phyloP scores from a whole-genome alignment of 2,888 invertebrate species.

The Tanypteryx hageni region DNA sequence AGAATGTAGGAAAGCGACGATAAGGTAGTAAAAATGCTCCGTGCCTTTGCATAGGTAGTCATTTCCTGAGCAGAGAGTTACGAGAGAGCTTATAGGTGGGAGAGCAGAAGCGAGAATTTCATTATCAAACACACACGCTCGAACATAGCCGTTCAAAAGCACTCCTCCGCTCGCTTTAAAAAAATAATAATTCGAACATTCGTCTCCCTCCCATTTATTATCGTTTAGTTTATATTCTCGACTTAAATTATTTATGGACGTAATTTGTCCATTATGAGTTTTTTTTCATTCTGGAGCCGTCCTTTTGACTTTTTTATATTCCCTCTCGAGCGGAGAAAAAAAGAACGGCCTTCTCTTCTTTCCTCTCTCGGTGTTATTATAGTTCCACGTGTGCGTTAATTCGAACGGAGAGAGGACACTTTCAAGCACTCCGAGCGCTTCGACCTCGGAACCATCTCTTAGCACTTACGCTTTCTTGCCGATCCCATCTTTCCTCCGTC shows the following conservation, averaged over 20 bases:
- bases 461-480: background rate
- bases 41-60: constrained; percentile 21
- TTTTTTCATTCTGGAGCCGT: background rate
- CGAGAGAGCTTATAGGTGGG: background rate
- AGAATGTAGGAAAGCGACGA: no score
- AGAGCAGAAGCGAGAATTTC: background rate
- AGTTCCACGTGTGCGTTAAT: constrained; percentile 18
- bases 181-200: background rate
- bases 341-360: background rate
- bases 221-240: background rate
- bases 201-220: background rate
- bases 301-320: background rate
- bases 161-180: background rate
- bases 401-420: background rate
- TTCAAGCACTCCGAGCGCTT: no score
- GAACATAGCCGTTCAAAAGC: no score
- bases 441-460: background rate
- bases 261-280: constrained; percentile 32
- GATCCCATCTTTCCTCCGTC: background rate
- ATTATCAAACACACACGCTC: background rate
- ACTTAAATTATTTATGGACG: constrained; percentile 13
- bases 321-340: background rate
- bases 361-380: background rate
- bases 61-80: background rate
- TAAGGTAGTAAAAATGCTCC: background rate